These are phyloP conservation scores for Macrocentrus cingulum DNA, from an alignment of 1,140 invertebrate species.

Conservation along the genomic window DNA sequence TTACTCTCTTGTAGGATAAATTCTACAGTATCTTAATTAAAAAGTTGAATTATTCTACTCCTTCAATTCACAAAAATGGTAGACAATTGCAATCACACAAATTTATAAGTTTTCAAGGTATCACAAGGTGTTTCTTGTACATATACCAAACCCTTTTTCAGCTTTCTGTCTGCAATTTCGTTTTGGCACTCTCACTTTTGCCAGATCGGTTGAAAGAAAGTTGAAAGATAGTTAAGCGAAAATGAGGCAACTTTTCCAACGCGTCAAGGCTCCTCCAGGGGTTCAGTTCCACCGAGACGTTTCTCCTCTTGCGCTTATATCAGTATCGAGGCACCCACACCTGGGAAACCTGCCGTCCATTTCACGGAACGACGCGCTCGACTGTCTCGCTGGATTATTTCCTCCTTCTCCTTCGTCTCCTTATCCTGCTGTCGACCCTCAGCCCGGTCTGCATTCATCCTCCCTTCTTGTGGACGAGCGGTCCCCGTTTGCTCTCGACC, in stretches of 20 bases:
- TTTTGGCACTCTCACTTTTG: neutral
- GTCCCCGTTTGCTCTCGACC: conserved; percentile 9
- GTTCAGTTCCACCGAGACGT: conserved; percentile 31
- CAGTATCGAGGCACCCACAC: conserved; percentile 31
- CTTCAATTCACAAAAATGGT: too few relatives aligned
- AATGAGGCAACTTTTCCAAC: conserved; percentile 45
- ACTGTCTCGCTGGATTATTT: conserved; percentile 47
- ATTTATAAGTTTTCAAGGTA: too few relatives aligned
- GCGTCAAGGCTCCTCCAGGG: conserved; percentile 37
- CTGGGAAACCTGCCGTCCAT: conserved; percentile 38
- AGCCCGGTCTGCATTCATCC: conserved; percentile 4
- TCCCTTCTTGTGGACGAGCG: conserved; percentile 2
- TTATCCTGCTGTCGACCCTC: conserved; percentile 16
- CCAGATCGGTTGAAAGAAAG: conserved; percentile 22
- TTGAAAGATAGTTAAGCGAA: conserved; percentile 46
- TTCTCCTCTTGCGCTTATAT: conserved; percentile 12
- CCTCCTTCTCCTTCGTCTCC: conserved; percentile 30
- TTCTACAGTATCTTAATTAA: too few relatives aligned
- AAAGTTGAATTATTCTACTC: too few relatives aligned
- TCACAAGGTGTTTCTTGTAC: too few relatives aligned
- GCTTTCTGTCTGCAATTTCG: too few relatives aligned
- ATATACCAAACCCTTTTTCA: too few relatives aligned
- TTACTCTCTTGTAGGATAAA: too few relatives aligned
- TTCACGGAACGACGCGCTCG: conserved; percentile 45
- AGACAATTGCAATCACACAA: too few relatives aligned